Conservation (phyloP, 2,888 invertebrate genomes). For the Uropetala carovei region DNA sequence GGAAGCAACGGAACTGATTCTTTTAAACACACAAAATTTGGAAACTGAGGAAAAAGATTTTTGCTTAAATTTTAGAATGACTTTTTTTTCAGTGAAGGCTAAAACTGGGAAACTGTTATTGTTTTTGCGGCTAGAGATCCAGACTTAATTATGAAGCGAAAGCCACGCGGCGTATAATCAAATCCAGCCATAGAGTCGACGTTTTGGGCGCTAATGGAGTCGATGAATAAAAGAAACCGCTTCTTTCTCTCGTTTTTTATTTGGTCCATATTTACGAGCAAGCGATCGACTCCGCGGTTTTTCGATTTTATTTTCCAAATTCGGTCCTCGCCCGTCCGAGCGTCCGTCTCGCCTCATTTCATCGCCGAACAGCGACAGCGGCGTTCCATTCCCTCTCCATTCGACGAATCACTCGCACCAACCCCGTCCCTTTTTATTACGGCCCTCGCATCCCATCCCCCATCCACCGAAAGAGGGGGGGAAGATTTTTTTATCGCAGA, state of each 20-base stretch:
- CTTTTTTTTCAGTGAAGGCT: neutral
- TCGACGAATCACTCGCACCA: neutral
- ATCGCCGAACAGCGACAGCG: neutral
- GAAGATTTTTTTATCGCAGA: neutral
- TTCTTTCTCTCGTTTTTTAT: neutral
- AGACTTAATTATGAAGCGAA: neutral
- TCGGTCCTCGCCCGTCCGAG: neutral
- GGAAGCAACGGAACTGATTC: no score
- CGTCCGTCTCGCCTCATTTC: neutral
- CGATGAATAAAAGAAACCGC: neutral
- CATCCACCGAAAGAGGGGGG: no score
- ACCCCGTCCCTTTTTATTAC: no score
- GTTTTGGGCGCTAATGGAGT: constrained; percentile 1
- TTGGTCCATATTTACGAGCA: neutral
- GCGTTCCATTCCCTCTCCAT: neutral
- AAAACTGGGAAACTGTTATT: neutral
- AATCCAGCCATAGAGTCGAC: neutral
- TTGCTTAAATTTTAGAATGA: neutral
- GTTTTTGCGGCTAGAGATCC: neutral
- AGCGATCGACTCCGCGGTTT: constrained; percentile 25
- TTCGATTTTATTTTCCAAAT: neutral
- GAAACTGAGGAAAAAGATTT: neutral
- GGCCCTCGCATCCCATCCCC: no score
- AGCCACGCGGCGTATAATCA: neutral
- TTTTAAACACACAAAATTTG: no score